These are phyloP conservation scores for Cataglyphis livida DNA, from an alignment of 2,888 invertebrate species.

Conservation along the genomic window DNA sequence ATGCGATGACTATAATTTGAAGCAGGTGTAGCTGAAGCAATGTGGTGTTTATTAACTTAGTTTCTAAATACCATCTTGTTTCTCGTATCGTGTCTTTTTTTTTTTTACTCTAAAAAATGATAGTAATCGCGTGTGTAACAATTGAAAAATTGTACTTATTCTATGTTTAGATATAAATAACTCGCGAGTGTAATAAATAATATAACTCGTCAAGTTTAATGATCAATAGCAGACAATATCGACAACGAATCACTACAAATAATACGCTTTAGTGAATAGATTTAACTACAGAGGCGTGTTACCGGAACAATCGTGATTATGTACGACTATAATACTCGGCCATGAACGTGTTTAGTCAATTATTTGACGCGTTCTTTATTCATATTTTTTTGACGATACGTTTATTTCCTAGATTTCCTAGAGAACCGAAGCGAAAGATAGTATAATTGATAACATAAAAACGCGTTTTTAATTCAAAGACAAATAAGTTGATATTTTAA, in stretches of 20 bases:
- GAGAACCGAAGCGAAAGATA: not conserved
- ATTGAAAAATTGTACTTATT: constrained; percentile 5
- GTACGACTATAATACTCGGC: constrained; percentile 25
- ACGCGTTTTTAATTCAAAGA: not conserved
- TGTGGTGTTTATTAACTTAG: not conserved
- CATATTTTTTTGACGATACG: not conserved
- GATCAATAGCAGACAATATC: constrained; percentile 28
- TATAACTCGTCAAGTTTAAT: constrained; percentile 10
- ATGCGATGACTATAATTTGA: constrained; percentile 21
- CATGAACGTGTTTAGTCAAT: constrained; percentile 43
- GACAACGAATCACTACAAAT: not conserved
- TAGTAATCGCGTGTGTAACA: constrained; percentile 1
- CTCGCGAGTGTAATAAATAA: not conserved
- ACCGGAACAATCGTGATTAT: constrained; percentile 20
- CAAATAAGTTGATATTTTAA: not conserved
- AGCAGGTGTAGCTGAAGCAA: not conserved
- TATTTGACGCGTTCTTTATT: constrained; percentile 5
- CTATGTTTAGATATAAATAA: constrained; percentile 13
- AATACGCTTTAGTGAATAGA: constrained; percentile 25
- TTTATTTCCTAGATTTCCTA: not conserved
- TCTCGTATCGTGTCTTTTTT: not conserved
- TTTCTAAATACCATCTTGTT: constrained; percentile 15
- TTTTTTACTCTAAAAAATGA: not conserved
- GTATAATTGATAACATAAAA: not conserved
- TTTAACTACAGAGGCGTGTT: constrained; percentile 22